Base-by-base conservation (phyloP, 1,140 invertebrate genomes). In the Glomeris maerens region DNA sequence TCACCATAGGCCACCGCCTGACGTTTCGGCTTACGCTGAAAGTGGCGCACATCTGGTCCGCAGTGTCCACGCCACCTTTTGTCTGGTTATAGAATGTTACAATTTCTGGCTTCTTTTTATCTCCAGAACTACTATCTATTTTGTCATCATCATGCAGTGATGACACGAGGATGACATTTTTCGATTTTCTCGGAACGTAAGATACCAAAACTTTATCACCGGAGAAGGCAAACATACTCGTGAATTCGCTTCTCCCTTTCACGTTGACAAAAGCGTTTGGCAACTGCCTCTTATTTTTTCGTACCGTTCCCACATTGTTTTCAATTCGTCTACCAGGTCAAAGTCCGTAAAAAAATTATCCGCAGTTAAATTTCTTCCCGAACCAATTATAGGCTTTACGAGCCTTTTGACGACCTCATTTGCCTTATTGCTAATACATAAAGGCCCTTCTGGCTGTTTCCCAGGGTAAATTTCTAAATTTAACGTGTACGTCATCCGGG, bases 41-140 rank as follows among this genome's bases (percentile, higher is more conserved):
- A 17, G 51, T 55, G 7, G 59, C 56, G 50, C 59, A 63, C 60
- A 71, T 62, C 51, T 70, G 57, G 51, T 72, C 66, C 14, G 71
- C 48, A 3, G 55, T 61, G 51, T 71, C 68, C 1, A 72, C 67
- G 31, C 63, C 67, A 26, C 64, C 63, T 62, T 73, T 74, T 2
- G 63, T 66, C 27, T 48, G 48, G 55, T 68, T 68, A 56, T 72
- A 72, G 41, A 59, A 59, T 4, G 52, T 28, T 38, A 70, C 60
- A 29, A 72, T 67, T 20, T 68, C 57, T 27, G 67, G 65, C 53
- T 68, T 68, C 25, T 57, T 42, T 49, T 23, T 31, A 20, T 36
- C 27, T 45, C 28, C 27, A 23, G 50, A 21, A 7, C 17, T 28
- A 14, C 57, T 50, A 47, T 47, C 46, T 7, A 56, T 42, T 2